Conservation (phyloP, 2,113 vertebrate species). For the Orycteropus afer region DNA sequence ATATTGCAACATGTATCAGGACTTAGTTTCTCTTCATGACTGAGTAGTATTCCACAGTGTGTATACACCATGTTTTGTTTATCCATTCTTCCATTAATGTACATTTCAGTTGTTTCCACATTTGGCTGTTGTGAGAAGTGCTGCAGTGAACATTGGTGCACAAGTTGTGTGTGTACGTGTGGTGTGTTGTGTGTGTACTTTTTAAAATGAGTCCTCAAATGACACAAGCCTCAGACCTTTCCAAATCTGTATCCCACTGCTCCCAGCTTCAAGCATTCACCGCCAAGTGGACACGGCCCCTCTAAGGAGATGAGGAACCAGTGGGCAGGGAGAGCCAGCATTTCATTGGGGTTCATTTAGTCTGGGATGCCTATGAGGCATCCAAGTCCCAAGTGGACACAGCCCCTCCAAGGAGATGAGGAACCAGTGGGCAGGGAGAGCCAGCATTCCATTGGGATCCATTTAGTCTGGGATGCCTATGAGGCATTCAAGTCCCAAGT, state of each 20-base stretch:
- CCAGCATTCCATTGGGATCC: too few relatives aligned
- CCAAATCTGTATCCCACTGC: neutral
- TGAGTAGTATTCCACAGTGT: neutral
- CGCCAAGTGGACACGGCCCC: fast-evolving
- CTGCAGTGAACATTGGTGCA: neutral
- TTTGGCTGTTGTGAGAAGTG: neutral
- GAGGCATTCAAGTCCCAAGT: neutral
- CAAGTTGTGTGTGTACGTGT: neutral
- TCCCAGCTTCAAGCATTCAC: neutral
- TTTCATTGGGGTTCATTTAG: fast-evolving
- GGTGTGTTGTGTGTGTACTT: neutral
- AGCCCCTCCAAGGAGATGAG: too few relatives aligned
- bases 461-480: too few relatives aligned
- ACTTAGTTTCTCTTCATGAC: neutral
- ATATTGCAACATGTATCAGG: neutral
- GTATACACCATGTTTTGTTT: too few relatives aligned
- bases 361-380: neutral
- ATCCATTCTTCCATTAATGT: neutral
- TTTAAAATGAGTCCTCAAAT: neutral
- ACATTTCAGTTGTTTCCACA: neutral
- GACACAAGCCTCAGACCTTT: neutral
- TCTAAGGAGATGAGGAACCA: neutral
- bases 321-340: fast-evolving
- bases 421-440: too few relatives aligned
- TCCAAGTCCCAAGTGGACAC: neutral